These are phyloP conservation scores for Coelinius sp. DNA, from an alignment of 2,888 invertebrate species.

Conservation along the genomic window DNA sequence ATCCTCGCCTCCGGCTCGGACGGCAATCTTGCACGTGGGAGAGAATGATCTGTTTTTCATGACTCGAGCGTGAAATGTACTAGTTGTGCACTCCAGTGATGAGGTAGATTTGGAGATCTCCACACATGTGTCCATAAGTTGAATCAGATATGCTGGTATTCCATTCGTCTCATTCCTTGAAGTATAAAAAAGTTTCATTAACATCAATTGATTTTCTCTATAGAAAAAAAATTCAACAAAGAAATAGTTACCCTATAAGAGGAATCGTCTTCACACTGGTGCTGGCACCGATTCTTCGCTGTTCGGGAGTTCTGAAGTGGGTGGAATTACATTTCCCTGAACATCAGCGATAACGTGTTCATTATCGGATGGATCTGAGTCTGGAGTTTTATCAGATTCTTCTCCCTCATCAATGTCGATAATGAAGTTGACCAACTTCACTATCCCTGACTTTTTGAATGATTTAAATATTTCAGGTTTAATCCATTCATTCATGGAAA, in stretches of 20 bases:
- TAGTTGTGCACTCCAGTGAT: constrained; percentile 97
- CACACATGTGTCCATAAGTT: constrained; percentile 86
- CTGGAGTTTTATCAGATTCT: neutral
- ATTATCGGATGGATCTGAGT: constrained; percentile 31
- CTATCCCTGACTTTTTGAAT: too few relatives aligned
- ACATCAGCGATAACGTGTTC: constrained; percentile 71
- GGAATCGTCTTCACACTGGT: constrained; percentile 87
- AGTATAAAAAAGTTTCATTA: constrained; percentile 54
- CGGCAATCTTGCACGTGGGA: too few relatives aligned
- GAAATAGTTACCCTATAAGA: constrained; percentile 82
- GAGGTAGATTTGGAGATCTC: constrained; percentile 95
- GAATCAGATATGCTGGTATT: constrained; percentile 87
- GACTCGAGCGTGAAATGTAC: too few relatives aligned
- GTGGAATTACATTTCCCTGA: constrained; percentile 87
- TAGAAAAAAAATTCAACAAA: neutral
- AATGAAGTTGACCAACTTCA: too few relatives aligned
- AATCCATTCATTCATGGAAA: constrained; percentile 73
- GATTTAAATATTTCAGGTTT: constrained; percentile 57
- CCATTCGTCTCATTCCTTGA: constrained; percentile 94
- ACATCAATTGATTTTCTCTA: neutral
- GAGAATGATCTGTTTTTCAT: too few relatives aligned
- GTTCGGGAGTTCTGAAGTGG: constrained; percentile 82
- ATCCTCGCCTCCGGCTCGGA: too few relatives aligned
- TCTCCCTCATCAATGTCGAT: too few relatives aligned
- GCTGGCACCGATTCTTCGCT: constrained; percentile 93